A percentile compares a stretch with the other conserved stretches of the same genome.
Evolutionary conservation across 2,888 invertebrate species (phyloP).

Genomic region (Drosophila infuscata): DNA sequence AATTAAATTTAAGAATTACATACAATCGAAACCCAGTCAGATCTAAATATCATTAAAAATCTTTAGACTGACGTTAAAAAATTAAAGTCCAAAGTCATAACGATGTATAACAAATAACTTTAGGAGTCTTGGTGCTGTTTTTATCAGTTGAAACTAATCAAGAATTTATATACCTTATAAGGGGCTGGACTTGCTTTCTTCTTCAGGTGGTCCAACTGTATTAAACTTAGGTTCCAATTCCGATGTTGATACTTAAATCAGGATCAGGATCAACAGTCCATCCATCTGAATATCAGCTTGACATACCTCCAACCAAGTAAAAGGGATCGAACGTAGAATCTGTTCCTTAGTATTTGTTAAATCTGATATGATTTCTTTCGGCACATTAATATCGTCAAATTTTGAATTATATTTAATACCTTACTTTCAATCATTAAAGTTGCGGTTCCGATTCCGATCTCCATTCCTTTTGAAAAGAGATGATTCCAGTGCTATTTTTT

Average conservation of each 20-base stretch:
- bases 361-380: not conserved
- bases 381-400: no score
- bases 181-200: not conserved
- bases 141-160: not conserved
- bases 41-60: no score
- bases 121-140: not conserved
- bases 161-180: not conserved
- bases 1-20: not conserved
- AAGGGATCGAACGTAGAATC: not conserved
- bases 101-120: not conserved
- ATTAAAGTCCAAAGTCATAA: no score
- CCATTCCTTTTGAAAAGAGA: not conserved
- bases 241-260: no score
- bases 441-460: not conserved
- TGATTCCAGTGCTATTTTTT: not conserved
- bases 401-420: not conserved
- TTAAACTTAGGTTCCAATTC: no score
- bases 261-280: no score
- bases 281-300: no score
- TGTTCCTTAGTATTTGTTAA: rapidly evolving
- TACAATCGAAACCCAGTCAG: not conserved
- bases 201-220: not conserved
- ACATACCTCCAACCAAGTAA: not conserved
- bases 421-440: not conserved
- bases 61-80: no score